These are phyloP conservation scores for Agrotis ipsilon DNA, from an alignment of 2,888 invertebrate genomes.

Conservation along the genomic window DNA sequence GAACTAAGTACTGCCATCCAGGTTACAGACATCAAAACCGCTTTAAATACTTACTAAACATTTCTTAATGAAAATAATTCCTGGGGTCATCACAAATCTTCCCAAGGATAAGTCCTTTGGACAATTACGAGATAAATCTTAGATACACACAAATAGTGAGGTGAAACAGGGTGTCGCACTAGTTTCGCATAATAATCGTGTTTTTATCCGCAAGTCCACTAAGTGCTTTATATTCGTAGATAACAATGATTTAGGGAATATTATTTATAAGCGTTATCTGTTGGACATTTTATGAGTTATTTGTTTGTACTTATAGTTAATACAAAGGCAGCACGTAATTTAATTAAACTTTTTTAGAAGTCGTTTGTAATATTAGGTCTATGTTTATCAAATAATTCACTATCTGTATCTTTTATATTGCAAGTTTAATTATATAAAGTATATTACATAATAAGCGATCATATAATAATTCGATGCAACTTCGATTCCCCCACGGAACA, in stretches of 20 bases:
- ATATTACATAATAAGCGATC: no score
- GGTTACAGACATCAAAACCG: not conserved
- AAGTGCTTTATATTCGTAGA: slow-evolving; percentile 55
- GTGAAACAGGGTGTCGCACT: slow-evolving; percentile 16
- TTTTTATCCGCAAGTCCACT: slow-evolving; percentile 46
- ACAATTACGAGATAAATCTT: not conserved
- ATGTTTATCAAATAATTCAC: not conserved
- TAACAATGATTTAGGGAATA: slow-evolving; percentile 54
- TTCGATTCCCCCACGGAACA: no score
- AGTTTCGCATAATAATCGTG: slow-evolving; percentile 41
- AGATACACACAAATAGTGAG: slow-evolving; percentile 11
- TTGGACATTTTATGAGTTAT: slow-evolving; percentile 50
- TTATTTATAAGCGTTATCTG: slow-evolving; percentile 51
- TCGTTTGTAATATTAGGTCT: not conserved
- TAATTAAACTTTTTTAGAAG: not conserved
- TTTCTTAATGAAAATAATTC: no score
- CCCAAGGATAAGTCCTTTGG: no score
- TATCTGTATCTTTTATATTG: no score
- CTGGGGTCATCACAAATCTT: not conserved
- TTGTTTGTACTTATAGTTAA: slow-evolving; percentile 34
- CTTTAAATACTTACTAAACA: no score
- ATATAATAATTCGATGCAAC: no score
- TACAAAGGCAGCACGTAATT: not conserved
- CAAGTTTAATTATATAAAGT: no score
- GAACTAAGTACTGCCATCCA: rapidly evolving